These are phyloP conservation scores for Leucosticte australis DNA, from an alignment of 2,113 vertebrate genomes.

Conservation along the genomic window DNA sequence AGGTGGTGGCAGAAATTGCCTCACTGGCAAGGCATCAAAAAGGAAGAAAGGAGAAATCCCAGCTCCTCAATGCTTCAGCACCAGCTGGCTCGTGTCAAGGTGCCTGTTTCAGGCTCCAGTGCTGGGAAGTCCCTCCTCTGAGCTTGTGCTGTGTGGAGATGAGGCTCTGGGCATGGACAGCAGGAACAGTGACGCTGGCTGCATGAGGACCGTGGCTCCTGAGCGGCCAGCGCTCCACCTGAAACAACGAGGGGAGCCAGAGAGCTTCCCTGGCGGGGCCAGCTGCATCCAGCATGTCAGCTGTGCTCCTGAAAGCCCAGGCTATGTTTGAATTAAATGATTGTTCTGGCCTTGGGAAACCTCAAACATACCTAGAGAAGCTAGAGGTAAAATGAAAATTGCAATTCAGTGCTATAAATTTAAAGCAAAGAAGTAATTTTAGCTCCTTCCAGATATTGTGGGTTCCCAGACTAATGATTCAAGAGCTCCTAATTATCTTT, in stretches of 20 bases:
- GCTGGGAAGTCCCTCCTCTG: background rate
- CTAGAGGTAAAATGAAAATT: background rate
- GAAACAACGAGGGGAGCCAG: background rate
- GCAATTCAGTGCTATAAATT: background rate
- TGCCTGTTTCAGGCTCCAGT: background rate
- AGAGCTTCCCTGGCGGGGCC: background rate
- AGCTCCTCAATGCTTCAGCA: background rate
- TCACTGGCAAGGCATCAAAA: background rate
- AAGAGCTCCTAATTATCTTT: conserved; percentile 38
- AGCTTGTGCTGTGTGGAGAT: background rate
- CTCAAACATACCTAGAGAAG: background rate
- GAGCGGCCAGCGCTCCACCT: background rate
- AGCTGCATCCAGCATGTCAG: background rate
- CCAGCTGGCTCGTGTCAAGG: background rate
- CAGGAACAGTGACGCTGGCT: background rate
- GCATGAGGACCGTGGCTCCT: background rate
- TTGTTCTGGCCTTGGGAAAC: background rate
- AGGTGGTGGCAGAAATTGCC: background rate
- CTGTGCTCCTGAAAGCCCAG: background rate
- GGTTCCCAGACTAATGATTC: conserved; percentile 31
- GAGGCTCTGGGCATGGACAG: background rate
- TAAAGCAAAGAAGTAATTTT: conserved; percentile 10
- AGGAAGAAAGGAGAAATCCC: background rate
- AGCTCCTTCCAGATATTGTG: background rate
- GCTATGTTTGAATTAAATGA: background rate